phyloP scores from a whole-genome alignment of 2,113 vertebrate species.

The Buteo buteo region DNA sequence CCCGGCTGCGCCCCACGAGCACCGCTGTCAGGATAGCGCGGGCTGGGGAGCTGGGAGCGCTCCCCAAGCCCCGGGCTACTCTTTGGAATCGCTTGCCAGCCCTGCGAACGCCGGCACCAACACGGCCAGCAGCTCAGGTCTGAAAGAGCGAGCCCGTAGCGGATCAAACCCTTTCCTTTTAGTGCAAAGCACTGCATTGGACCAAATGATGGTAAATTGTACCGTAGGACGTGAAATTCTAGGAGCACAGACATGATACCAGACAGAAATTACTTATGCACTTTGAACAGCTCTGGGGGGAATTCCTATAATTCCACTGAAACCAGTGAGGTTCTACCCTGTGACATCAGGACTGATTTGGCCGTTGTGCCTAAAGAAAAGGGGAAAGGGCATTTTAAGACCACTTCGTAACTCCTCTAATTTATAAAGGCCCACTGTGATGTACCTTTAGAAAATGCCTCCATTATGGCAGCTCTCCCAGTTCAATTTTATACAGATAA shows the following conservation, averaged over 20 bases:
- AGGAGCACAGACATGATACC: background rate
- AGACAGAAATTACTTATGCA: background rate
- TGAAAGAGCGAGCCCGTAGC: background rate
- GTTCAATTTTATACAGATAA: background rate
- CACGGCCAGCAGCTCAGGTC: background rate
- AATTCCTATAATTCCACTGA: background rate
- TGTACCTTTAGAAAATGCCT: background rate
- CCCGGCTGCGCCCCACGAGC: background rate
- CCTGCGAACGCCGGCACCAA: background rate
- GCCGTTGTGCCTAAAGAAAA: background rate
- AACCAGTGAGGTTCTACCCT: background rate
- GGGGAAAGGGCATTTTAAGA: background rate
- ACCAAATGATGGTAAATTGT: background rate
- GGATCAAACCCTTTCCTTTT: too few relatives aligned
- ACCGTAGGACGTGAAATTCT: background rate
- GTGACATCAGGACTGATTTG: background rate
- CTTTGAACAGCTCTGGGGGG: background rate
- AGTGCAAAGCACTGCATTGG: background rate
- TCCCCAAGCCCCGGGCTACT: rapidly evolving
- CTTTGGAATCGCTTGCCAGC: background rate
- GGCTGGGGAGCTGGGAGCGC: background rate
- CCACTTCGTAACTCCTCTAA: background rate
- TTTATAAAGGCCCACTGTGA: background rate
- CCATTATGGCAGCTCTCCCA: background rate
- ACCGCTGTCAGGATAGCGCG: rapidly evolving